Conservation (phyloP, 2,888 invertebrate genomes). For the Scaptomyza caliginosa region DNA sequence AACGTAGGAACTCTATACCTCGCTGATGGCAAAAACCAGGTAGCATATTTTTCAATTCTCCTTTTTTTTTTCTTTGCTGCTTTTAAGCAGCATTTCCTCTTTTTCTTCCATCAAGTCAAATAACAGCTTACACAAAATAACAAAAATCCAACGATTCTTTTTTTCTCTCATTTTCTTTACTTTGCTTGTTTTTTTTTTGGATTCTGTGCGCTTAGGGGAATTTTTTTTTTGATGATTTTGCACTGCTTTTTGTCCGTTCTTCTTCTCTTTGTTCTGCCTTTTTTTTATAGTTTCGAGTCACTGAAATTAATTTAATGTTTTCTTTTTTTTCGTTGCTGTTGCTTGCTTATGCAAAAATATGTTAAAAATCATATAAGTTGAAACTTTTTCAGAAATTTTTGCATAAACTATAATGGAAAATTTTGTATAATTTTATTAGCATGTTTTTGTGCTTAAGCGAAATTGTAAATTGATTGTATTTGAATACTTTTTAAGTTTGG, state of each 20-base stretch:
- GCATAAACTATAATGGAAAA: neutral
- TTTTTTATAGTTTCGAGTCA: conserved; percentile 1
- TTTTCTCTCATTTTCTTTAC: conserved; percentile 9
- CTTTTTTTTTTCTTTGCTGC: conserved; percentile 5
- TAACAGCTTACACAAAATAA: conserved; percentile 37
- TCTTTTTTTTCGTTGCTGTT: neutral
- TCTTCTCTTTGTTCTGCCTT: neutral
- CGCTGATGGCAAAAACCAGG: conserved; percentile 91
- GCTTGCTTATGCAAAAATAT: neutral
- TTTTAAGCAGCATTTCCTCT: conserved; percentile 50
- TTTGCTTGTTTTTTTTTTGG: conserved; percentile 8
- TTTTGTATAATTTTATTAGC: conserved; percentile 6
- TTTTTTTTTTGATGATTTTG: conserved; percentile 30
- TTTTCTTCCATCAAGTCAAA: conserved; percentile 28
- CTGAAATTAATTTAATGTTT: conserved; percentile 5
- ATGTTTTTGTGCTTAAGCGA: conserved; percentile 7
- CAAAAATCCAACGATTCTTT: conserved; percentile 36
- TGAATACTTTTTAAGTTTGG: conserved; percentile 11
- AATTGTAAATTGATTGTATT: conserved; percentile 14
- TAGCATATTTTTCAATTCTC: conserved; percentile 53
- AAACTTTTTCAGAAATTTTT: conserved; percentile 1
- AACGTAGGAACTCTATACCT: conserved; percentile 99
- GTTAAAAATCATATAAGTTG: neutral
- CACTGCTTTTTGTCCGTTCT: conserved; percentile 20
- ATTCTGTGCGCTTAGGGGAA: conserved; percentile 8